Percentiles rank a stretch among this genome's conserved stretches.
Evolutionary conservation across 2,888 invertebrate genomes (phyloP).

Genomic region (Sicus ferrugineus): DNA sequence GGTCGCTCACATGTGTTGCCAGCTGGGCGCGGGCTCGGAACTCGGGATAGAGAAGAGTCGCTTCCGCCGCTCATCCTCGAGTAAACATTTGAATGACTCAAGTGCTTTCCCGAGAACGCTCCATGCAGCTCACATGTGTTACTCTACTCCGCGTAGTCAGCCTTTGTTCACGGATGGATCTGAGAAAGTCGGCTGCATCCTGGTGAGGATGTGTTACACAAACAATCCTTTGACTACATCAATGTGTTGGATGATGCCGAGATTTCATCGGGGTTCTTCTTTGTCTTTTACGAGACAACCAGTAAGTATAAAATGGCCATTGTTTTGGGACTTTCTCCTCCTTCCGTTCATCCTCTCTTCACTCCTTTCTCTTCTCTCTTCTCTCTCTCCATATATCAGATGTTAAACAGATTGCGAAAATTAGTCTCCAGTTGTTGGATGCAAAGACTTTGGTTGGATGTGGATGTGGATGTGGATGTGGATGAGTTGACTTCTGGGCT

Average conservation of each 20-base stretch:
- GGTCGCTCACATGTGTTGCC: constrained; percentile 27
- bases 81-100: neutral
- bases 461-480: no score
- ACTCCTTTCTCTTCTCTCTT: neutral
- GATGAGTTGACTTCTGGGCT: constrained; percentile 11
- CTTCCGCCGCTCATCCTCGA: neutral
- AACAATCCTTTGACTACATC: constrained; percentile 26
- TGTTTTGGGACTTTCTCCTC: no score
- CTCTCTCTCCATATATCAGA: constrained; percentile 37
- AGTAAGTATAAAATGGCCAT: no score
- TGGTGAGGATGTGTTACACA: neutral
- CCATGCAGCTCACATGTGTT: constrained; percentile 13
- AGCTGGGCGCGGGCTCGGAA: neutral
- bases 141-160: neutral
- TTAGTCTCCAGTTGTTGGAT: constrained; percentile 43
- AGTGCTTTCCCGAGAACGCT: constrained; percentile 17
- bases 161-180: neutral
- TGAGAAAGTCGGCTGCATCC: constrained; percentile 16
- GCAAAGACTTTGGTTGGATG: no score
- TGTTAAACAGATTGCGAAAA: constrained; percentile 49
- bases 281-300: no score
- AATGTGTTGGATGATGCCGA: neutral
- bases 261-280: no score
- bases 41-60: neutral
- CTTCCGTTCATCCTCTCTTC: neutral